Conservation (phyloP, 2,113 vertebrate species). For the Hippocampus zosterae region DNA sequence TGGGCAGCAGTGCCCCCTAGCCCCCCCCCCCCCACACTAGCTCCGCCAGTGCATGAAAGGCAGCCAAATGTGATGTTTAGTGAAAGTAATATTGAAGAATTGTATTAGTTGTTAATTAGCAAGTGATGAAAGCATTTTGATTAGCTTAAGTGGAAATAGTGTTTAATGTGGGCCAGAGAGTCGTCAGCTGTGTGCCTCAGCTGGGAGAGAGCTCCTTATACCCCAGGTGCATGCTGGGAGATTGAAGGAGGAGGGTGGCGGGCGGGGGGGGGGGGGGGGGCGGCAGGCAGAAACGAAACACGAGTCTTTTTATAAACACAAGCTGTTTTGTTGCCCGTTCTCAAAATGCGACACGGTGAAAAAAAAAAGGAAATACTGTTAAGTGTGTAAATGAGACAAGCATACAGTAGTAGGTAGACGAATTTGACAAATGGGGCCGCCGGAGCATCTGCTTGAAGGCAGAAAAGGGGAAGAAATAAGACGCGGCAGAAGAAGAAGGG, state of each 20-base stretch:
- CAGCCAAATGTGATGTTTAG: conserved; percentile 56
- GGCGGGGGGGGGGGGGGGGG: neutral
- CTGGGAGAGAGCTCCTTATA: conserved; percentile 61
- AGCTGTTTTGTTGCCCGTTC: neutral
- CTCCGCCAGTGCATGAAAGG: neutral
- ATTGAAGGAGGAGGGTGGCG: neutral
- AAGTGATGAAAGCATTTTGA: conserved; percentile 65
- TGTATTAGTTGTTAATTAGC: conserved; percentile 66
- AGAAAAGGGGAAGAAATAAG: conserved; percentile 2
- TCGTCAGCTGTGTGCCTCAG: conserved; percentile 68
- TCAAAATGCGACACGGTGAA: conserved; percentile 4
- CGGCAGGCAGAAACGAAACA: conserved; percentile 29
- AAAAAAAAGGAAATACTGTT: conserved; percentile 9
- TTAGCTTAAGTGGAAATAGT: conserved; percentile 52
- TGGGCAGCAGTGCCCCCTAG: no score
- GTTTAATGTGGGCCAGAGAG: conserved; percentile 58
- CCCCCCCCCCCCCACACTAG: no score
- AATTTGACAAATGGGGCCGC: conserved; percentile 14
- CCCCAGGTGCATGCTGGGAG: conserved; percentile 66
- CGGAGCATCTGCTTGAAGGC: conserved; percentile 13
- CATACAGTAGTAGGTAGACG: conserved; percentile 1
- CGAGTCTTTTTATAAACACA: conserved; percentile 24
- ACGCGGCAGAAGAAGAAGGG: conserved; percentile 6
- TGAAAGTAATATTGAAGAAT: conserved; percentile 52
- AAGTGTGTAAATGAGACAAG: conserved; percentile 10